Base-by-base conservation (phyloP, 2,113 vertebrate species). In the Pollachius pollachius region DNA sequence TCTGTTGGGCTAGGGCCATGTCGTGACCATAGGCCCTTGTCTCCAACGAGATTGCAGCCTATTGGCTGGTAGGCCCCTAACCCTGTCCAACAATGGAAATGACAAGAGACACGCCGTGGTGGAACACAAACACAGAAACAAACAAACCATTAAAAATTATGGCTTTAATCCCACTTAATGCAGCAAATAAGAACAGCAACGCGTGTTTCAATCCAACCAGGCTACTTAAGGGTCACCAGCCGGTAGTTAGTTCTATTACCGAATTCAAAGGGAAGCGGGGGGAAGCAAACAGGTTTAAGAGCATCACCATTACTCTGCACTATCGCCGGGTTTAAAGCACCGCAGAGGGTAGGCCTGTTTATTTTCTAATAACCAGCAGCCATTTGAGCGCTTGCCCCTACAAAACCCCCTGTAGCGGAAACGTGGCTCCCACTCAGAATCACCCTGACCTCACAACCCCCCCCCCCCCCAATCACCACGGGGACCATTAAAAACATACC, bases 341-440 rank as follows among this genome's bases (percentile, higher is more conserved):
- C 62, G 64, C 6, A 66, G 85, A 78, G 80, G 61, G 63, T 60
- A 65, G 59, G 56, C 65, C 83, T 83, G 54, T 9, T 76, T 66
- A 71, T 67, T 81, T 69, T 9, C 13, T 74, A 78, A 83, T 81
- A 74, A 73, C 78, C 65, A 71, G 68, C 34, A 80, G 86, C 83
- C 84, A 87, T 80, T 70, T 75, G 74, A 83, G 74, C 74, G 74
- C 25, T 63, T 75, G 67, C 72, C 76, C 77, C 76, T 89, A 78
- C 76, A 82, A 81, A 69, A 13, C 1, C 4, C 21, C 79, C 71
- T 83, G 72, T 76, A 73, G 67, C 77, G 61, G 67, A 80, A 77
- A 79, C 74, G 72, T 68, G 71, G 72, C 69, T 74, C 71, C 78
- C 74, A 74, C 81, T 81, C 83, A 77, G 75, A 48, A 2, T 2